Percentiles rank a stretch among this genome's conserved stretches.
These are phyloP conservation scores for Echinarachnius parma DNA, from an alignment of 53 echinoderm and acorn worm genomes.

Conservation along the genomic window DNA sequence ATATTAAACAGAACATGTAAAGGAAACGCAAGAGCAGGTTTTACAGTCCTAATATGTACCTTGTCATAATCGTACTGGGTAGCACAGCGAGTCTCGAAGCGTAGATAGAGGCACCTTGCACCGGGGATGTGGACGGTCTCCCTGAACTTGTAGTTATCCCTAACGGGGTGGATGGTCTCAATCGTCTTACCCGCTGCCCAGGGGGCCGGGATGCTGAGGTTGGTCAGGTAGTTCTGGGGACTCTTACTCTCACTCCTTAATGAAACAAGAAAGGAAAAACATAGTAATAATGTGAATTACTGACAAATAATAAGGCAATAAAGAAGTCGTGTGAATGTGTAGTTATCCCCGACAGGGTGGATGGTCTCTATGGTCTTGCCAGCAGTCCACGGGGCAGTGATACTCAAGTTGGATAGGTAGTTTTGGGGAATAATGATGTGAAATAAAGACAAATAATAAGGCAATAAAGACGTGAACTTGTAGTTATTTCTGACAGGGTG, in stretches of 20 bases:
- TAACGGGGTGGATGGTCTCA: conserved; percentile 81
- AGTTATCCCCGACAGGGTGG: conserved; percentile 66
- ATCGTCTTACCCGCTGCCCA: conserved; percentile 88
- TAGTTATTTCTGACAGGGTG: conserved; percentile 87
- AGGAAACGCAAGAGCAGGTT: too few species aligned
- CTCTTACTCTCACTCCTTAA: conserved; percentile 28
- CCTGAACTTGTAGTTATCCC: conserved; percentile 90
- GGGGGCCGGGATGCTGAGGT: conserved; percentile 77
- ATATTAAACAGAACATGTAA: too few species aligned
- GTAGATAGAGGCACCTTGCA: conserved; percentile 72
- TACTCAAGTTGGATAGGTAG: conserved; percentile 56
- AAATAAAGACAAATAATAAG: too few species aligned
- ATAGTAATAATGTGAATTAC: too few species aligned
- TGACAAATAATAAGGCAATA: too few species aligned
- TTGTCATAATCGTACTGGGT: conserved; percentile 93
- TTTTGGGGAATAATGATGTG: neutral
- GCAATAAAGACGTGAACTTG: conserved; percentile 82
- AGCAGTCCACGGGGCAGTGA: conserved; percentile 72
- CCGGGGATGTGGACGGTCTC: conserved; percentile 90
- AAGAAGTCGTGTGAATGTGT: too few species aligned
- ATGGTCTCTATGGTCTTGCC: conserved; percentile 79
- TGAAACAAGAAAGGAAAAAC: neutral
- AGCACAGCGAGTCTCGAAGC: conserved; percentile 78
- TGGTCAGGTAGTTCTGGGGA: conserved; percentile 59
- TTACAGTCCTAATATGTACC: too few species aligned